These are phyloP conservation scores for Tryphoninae sp. DNA, from an alignment of 2,888 invertebrate genomes.

Conservation along the genomic window DNA sequence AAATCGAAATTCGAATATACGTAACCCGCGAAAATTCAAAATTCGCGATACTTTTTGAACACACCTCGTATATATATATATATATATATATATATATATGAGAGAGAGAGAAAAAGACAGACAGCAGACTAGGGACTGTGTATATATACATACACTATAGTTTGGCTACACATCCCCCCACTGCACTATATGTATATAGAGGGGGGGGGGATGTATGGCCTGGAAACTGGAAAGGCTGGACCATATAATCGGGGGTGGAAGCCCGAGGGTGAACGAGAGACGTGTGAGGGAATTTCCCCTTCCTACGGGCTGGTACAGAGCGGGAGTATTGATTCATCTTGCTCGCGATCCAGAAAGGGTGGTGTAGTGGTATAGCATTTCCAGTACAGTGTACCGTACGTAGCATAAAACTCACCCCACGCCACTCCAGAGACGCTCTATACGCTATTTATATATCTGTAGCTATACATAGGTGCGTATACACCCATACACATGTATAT, in stretches of 20 bases:
- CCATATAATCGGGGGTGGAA: conserved; percentile 22
- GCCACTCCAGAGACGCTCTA: not conserved
- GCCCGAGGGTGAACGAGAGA: conserved; percentile 31
- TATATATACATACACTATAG: not conserved
- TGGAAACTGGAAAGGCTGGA: conserved; percentile 34
- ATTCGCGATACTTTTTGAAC: too few relatives aligned
- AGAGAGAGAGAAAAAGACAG: too few relatives aligned
- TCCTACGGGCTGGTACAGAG: conserved; percentile 4
- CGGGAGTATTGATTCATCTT: conserved; percentile 61
- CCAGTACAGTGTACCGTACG: conserved; percentile 20
- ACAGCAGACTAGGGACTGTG: too few relatives aligned
- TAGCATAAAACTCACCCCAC: conserved; percentile 25
- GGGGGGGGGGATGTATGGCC: not conserved
- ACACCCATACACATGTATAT: not conserved
- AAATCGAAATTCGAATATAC: too few relatives aligned
- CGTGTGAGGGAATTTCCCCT: not conserved
- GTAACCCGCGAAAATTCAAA: too few relatives aligned
- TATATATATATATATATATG: too few relatives aligned
- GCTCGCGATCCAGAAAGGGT: conserved; percentile 52
- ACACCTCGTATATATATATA: too few relatives aligned
- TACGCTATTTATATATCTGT: conserved; percentile 10
- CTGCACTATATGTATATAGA: too few relatives aligned
- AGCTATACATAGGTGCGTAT: not conserved
- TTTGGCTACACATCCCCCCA: not conserved
- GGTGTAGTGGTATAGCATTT: conserved; percentile 16